Evolutionary conservation across 23 tunicate species (phyloP), one percentile per base, ranked within the genome.

Genomic region (Botrylloides violaceus): DNA sequence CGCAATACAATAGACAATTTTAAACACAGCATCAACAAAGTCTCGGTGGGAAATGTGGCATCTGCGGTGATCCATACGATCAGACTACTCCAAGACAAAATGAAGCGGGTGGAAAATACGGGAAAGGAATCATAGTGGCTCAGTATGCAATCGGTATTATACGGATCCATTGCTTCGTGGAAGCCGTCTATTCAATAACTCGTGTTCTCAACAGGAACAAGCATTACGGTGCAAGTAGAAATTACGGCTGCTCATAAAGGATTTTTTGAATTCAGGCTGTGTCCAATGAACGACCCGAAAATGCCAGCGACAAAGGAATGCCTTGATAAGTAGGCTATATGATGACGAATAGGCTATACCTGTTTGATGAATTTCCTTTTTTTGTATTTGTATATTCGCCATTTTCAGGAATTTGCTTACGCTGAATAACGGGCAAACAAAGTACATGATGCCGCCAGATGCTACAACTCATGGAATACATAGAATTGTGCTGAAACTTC

Each of bases 71-170:
- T 70, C 64, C 59, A 2, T 77, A 58, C 29, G 29, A 33, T 5
- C 71, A 1, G 2, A 29, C 66, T 20, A 4, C 43, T 59, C 75
- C 61, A 1, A 76, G 71, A 66, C 70, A 66, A 0, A 83, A 83
- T 61, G 89, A 83, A 70, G 77, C 77, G 6, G 89, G 89, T 2
- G 89, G 89, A 58, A 83, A 59, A 30, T 83, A 66, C 58, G 89
- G 71, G 19, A 33, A 37, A 29, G 84, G 84, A 39, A 56, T 80
- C 19, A 71, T 80, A 4, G 61, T 68, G 32, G 36, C 61, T 60
- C 50, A 62, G 12, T 68, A 68, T 2, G 20, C 20, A 18, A 24
- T 6, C 19, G 65, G 26, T 60, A 60, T 20, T 0, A 15, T 43
- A 9, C 12, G 12, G 15, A 25, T 23, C 1, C 29, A 60, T 18